Evolutionary conservation across 2,888 invertebrate species (phyloP), one percentile per base, ranked within the genome.

Genomic region (Pollenia angustigena): DNA sequence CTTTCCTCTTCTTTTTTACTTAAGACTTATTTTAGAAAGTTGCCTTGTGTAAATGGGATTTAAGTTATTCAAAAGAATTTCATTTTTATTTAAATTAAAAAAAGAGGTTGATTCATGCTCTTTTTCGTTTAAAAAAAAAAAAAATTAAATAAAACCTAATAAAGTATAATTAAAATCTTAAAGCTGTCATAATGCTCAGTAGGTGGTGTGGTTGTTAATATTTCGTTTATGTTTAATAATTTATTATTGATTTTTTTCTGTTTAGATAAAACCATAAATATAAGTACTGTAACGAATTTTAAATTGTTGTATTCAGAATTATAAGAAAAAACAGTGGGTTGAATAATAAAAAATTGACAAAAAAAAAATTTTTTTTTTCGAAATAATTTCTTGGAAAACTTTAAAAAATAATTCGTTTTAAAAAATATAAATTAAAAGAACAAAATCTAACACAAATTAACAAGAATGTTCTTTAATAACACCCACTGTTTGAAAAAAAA

Each of bases 141-240:
- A 1, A 60, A 32, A 60, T 60, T 40, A 58, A 23, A 54, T 44
- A 50, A 75, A 68, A 58, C 1, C 56, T 12, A 44, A 62, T 62
- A 82, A 62, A 75, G 23, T 46, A 58, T 62, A 68, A 82, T 75
- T 79, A 68, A 79, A 66, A 52, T 52, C 44, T 68, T 50, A 11
- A 32, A 10, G 60, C 52, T 74, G 66, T 79, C 68, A 82, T 68
- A 75, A 56, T n/a, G 42, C 66, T 44, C 72, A 72, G 78, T 72
- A 68, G 83, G 83, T 72, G 79, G 72, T 44, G 52, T 48, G 1
- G 18, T 42, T 69, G 1, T 52, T 23, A 66, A 48, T 58, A 56
- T 64, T 46, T 18, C 11, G 12, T 40, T 46, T 48, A 32, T 18
- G 44, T 48, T 52, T 64, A 11, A 23, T 64, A n/a, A n/a, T 76